phyloP scores from a whole-genome alignment of 2,797 vertebrate genomes.

The Denticeps clupeoides region DNA sequence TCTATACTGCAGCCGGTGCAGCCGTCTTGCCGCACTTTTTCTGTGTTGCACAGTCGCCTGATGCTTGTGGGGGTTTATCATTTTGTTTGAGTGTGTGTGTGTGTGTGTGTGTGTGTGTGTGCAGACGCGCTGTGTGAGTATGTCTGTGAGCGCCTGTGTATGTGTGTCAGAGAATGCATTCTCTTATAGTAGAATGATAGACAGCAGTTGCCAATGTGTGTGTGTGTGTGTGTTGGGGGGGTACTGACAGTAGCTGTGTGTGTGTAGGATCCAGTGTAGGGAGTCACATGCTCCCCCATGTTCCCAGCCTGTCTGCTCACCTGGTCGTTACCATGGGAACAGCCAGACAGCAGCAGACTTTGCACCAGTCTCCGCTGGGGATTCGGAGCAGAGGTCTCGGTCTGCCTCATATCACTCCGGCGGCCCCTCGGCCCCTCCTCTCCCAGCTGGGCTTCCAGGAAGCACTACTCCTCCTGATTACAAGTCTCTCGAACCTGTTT shows the following conservation, averaged over 20 bases:
- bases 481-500: not conserved
- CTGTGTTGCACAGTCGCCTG: too few species aligned
- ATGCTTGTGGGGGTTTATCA: too few species aligned
- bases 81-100: not conserved
- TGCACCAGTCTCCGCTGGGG: constrained; percentile 51
- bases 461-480: not conserved
- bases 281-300: constrained; percentile 52
- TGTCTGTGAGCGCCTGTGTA: not conserved
- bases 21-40: too few species aligned
- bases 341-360: constrained; percentile 64
- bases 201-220: constrained; percentile 7
- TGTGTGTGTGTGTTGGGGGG: not conserved
- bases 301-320: constrained; percentile 60
- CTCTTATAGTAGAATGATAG: constrained; percentile 20
- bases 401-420: not conserved
- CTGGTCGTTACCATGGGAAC: constrained; percentile 74
- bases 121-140: constrained; percentile 7
- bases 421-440: not conserved
- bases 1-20: too few species aligned
- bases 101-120: not conserved
- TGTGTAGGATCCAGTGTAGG: constrained; percentile 33
- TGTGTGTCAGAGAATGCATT: not conserved
- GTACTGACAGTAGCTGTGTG: constrained; percentile 41
- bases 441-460: constrained; percentile 1
- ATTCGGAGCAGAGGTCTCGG: constrained; percentile 46